Evolutionary conservation across 2,113 vertebrate genomes (phyloP).

Genomic region (Malurus melanocephalus): DNA sequence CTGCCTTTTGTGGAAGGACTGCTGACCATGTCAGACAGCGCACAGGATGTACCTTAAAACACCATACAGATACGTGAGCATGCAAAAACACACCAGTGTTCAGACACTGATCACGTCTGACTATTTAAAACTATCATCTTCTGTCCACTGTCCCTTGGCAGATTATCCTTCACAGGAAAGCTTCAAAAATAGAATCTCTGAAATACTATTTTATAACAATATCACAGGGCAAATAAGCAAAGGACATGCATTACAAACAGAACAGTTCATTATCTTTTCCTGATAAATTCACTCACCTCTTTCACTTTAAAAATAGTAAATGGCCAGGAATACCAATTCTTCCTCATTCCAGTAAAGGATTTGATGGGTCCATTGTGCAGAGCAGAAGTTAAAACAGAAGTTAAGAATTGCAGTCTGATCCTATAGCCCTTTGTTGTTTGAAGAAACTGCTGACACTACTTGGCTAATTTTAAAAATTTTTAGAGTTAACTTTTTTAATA

Average conservation of each 20-base stretch:
- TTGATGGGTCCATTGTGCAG: constrained; percentile 39
- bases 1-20: background rate
- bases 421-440: constrained; percentile 42
- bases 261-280: background rate
- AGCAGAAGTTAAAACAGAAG: constrained; percentile 20
- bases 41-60: background rate
- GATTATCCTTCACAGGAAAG: background rate
- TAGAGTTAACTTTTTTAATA: constrained; percentile 58
- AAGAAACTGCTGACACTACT: constrained; percentile 58
- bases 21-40: background rate
- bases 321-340: background rate
- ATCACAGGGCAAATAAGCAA: background rate
- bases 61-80: rapidly evolving
- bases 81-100: background rate
- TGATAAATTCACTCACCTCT: constrained; percentile 27
- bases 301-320: constrained; percentile 9
- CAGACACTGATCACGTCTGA: background rate
- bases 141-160: background rate
- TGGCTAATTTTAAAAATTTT: constrained; percentile 57
- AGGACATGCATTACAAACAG: background rate
- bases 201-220: background rate
- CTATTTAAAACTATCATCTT: background rate
- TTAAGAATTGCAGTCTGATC: constrained; percentile 47
- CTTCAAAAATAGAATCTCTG: background rate
- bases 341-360: constrained; percentile 42